Percentiles rank a stretch among this genome's conserved stretches.
Conservation (phyloP, 2,113 vertebrate species). For the Toxotes chatareus region DNA sequence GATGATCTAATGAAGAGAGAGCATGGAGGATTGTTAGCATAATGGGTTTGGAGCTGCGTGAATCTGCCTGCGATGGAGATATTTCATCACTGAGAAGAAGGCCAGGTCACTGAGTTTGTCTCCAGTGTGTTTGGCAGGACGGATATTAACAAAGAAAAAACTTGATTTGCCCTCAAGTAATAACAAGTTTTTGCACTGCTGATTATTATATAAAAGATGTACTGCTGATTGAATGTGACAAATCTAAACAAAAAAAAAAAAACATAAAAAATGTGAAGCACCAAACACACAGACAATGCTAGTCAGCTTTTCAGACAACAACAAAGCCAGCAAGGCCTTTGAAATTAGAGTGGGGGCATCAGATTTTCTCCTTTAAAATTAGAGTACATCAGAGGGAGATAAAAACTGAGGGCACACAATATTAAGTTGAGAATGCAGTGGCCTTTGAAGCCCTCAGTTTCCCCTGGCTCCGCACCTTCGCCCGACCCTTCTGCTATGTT, state of each 20-base stretch:
- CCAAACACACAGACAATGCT: slow-evolving; percentile 17
- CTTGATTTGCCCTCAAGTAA: slow-evolving; percentile 19
- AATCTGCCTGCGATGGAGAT: slow-evolving; percentile 36
- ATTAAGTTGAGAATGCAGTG: slow-evolving; percentile 22
- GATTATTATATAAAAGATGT: slow-evolving; percentile 47
- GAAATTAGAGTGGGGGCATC: slow-evolving; percentile 26
- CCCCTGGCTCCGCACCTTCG: not conserved
- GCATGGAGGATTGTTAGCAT: slow-evolving; percentile 23
- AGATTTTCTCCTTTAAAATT: slow-evolving; percentile 25
- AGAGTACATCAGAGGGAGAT: not conserved
- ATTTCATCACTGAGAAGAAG: slow-evolving; percentile 36
- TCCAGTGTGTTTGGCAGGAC: slow-evolving; percentile 21
- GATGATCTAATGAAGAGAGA: slow-evolving; percentile 50
- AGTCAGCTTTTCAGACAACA: slow-evolving; percentile 28
- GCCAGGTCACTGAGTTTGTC: slow-evolving; percentile 26
- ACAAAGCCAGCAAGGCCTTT: slow-evolving; percentile 40
- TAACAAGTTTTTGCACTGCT: slow-evolving; percentile 33
- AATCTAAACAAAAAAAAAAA: slow-evolving; percentile 1
- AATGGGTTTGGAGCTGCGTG: slow-evolving; percentile 30
- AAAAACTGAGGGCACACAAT: slow-evolving; percentile 11
- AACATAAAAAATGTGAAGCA: slow-evolving; percentile 14
- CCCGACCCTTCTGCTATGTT: slow-evolving; percentile 19
- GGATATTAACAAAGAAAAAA: slow-evolving; percentile 28
- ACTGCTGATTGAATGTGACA: slow-evolving; percentile 32
- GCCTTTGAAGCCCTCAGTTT: slow-evolving; percentile 19